phyloP scores from a whole-genome alignment of 2,888 invertebrate genomes.

The Spisula solida region DNA sequence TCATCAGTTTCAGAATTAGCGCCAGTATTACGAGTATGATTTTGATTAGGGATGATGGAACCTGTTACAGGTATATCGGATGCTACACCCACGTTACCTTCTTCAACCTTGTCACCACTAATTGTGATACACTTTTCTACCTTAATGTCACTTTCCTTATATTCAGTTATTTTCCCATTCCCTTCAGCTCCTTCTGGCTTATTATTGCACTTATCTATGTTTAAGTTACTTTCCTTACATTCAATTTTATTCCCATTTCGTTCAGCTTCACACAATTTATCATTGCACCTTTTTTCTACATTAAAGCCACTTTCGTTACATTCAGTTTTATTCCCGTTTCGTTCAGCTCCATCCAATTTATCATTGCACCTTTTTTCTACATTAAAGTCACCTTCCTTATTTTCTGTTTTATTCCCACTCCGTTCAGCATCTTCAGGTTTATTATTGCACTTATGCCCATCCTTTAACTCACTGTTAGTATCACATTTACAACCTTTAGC shows the following conservation, averaged over 20 bases:
- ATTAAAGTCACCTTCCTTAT: not conserved
- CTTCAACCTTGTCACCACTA: not conserved
- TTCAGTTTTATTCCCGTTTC: not conserved
- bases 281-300: conserved; percentile 21
- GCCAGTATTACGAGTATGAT: not conserved
- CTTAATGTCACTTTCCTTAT: not conserved
- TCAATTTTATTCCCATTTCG: not conserved
- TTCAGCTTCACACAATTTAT: conserved; percentile 2
- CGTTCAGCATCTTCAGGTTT: not conserved
- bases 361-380: conserved; percentile 15
- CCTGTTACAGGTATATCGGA: not conserved
- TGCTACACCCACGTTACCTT: not conserved
- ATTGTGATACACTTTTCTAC: not conserved
- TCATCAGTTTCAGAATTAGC: conserved; percentile 7
- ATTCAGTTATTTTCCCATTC: not conserved
- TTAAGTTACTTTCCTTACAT: not conserved
- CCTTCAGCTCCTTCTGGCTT: not conserved
- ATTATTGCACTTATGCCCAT: conserved; percentile 20
- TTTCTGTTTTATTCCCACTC: not conserved
- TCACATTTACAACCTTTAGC: conserved; percentile 57
- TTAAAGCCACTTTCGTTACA: not conserved
- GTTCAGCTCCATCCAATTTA: conserved; percentile 7
- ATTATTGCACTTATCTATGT: not conserved
- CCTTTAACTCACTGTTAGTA: not conserved
- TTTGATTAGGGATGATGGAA: not conserved